These are phyloP conservation scores for Regulus satrapa DNA, from an alignment of 2,113 vertebrate genomes.

Conservation along the genomic window DNA sequence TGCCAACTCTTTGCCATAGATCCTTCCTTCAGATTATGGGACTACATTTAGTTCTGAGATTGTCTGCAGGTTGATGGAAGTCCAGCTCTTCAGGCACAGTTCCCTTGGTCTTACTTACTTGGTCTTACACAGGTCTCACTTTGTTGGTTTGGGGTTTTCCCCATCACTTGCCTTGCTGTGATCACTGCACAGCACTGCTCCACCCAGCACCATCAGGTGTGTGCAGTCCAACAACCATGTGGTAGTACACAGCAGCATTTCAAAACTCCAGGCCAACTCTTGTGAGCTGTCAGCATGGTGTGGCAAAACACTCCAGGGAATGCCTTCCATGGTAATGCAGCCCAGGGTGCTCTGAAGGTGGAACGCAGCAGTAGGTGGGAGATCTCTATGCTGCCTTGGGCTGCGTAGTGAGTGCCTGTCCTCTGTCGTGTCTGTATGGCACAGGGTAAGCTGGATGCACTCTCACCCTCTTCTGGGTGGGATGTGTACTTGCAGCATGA, in stretches of 20 bases:
- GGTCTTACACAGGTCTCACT: neutral
- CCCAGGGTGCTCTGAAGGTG: neutral
- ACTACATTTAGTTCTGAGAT: neutral
- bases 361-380: neutral
- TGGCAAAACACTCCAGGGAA: neutral
- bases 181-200: neutral
- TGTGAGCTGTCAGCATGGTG: neutral
- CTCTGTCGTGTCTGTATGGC: neutral
- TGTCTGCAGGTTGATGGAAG: neutral
- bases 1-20: neutral
- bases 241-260: neutral
- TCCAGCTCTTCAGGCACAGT: neutral
- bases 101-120: too few relatives aligned
- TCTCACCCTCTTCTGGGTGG: neutral
- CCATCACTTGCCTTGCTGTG: neutral
- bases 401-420: neutral
- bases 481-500: neutral
- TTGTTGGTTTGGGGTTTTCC: neutral
- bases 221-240: neutral
- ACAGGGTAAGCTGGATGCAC: neutral
- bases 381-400: neutral
- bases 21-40: neutral
- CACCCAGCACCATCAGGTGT: neutral
- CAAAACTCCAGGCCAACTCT: neutral
- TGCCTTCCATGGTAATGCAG: neutral